Conservation (phyloP, 53 echinoderm and acorn worm genomes). For the Zoroaster sp. region DNA sequence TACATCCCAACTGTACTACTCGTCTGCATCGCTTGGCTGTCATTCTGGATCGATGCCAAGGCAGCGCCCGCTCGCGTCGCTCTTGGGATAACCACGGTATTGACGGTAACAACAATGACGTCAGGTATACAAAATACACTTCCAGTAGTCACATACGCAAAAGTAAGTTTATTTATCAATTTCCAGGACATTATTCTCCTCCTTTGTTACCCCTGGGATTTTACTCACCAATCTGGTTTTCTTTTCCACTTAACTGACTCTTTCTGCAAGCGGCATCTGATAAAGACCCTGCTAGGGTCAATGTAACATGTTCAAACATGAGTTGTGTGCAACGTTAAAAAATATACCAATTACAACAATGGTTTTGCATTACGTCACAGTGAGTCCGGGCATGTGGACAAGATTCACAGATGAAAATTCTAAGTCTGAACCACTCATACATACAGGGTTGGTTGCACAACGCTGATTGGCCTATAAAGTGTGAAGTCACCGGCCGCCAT, state of each 20-base stretch:
- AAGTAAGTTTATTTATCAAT: slow-evolving; percentile 39
- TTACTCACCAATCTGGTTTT: not conserved
- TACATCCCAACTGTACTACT: slow-evolving; percentile 80
- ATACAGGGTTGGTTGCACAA: no score
- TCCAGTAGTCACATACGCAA: slow-evolving; percentile 71
- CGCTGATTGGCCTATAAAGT: no score
- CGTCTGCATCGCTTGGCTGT: slow-evolving; percentile 79
- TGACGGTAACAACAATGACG: slow-evolving; percentile 83
- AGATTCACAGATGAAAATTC: no score
- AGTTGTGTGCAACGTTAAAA: no score
- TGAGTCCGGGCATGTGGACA: no score
- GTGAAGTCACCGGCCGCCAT: no score
- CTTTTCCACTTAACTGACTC: not conserved
- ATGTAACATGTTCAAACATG: no score
- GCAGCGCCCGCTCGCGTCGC: slow-evolving; percentile 86
- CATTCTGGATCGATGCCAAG: slow-evolving; percentile 80
- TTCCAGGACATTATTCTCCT: not conserved
- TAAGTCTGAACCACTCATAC: no score
- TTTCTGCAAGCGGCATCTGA: no score
- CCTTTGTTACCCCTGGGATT: not conserved
- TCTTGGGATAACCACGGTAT: slow-evolving; percentile 76
- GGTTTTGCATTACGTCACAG: no score
- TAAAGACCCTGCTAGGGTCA: no score
- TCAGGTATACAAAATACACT: slow-evolving; percentile 69
- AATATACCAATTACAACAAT: no score